Evolutionary conservation across 2,888 invertebrate genomes (phyloP), one percentile per base, ranked within the genome.

Genomic region (Prosapia bicincta): DNA sequence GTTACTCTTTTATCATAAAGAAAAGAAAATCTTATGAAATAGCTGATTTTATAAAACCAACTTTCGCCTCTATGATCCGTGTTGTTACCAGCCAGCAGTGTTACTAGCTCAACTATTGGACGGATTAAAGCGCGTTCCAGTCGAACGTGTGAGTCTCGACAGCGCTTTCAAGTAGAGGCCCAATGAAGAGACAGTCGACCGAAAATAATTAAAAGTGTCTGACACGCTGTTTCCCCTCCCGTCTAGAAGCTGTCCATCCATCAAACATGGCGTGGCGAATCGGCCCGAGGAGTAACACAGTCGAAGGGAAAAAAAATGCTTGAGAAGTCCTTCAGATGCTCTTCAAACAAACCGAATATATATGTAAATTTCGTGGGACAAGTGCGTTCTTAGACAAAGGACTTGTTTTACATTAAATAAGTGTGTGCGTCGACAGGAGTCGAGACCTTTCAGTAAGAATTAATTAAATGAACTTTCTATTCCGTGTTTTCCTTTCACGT

Each of bases 141-240:
- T n/a, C n/a, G n/a, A n/a, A n/a, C n/a, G n/a, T n/a, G n/a, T n/a
- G n/a, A n/a, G n/a, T n/a, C n/a, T n/a, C n/a, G n/a, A n/a, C n/a
- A n/a, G n/a, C n/a, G n/a, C n/a, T n/a, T n/a, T n/a, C n/a, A n/a
- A n/a, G n/a, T n/a, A n/a, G 54, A 15, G 54, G 54, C 2, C 54
- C 15, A 13, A 38, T 2, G 54, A 54, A 20, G 20, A n/a, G 54
- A 54, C 54, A 54, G 54, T 54, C 54, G 54, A 54, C 54, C 54
- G 54, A 54, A 74, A 74, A 74, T 74, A 74, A 74, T 74, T 74
- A 74, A 74, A 74, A 74, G 69, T 74, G 74, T 74, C 74, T 74
- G 69, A 74, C 74, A 69, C 74, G 74, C 69, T 74, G 66, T 73
- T 74, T 74, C 69, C 65, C 69, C 69, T 69, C 65, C 54, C 54